Evolutionary conservation across 2,113 vertebrate genomes (phyloP).

Genomic region (Lonchura striata): DNA sequence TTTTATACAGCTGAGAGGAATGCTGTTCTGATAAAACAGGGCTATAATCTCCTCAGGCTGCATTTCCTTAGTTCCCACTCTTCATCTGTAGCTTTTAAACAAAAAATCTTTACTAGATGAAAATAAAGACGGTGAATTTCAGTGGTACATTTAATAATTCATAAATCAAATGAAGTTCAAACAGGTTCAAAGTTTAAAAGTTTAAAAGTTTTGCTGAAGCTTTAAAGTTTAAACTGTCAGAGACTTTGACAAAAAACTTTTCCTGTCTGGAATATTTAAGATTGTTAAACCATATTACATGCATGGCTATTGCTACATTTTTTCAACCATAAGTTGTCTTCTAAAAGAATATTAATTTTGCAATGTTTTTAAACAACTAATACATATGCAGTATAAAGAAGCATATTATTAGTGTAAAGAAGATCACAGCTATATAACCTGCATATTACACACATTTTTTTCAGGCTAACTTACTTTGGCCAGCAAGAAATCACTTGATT

Average conservation of each 20-base stretch:
- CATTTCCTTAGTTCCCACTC: constrained; percentile 54
- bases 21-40: constrained; percentile 32
- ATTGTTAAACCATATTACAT: constrained; percentile 72
- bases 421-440: neutral
- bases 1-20: constrained; percentile 50
- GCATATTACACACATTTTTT: neutral
- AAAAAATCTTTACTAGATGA: constrained; percentile 73
- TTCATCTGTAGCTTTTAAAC: constrained; percentile 71
- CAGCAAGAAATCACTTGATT: constrained; percentile 38
- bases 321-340: constrained; percentile 35
- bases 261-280: constrained; percentile 80
- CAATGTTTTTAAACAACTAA: neutral
- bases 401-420: neutral
- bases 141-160: constrained; percentile 83
- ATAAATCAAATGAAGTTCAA: constrained; percentile 82
- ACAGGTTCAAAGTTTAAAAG: constrained; percentile 85
- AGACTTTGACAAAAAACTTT: constrained; percentile 81
- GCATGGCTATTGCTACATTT: constrained; percentile 41
- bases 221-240: constrained; percentile 83
- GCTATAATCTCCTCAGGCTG: constrained; percentile 20
- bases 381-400: neutral
- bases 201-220: constrained; percentile 83
- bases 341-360: neutral
- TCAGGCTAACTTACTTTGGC: neutral
- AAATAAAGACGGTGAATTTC: constrained; percentile 75